Base-by-base conservation (phyloP, 2,888 invertebrate genomes). In the Julus scanicus region DNA sequence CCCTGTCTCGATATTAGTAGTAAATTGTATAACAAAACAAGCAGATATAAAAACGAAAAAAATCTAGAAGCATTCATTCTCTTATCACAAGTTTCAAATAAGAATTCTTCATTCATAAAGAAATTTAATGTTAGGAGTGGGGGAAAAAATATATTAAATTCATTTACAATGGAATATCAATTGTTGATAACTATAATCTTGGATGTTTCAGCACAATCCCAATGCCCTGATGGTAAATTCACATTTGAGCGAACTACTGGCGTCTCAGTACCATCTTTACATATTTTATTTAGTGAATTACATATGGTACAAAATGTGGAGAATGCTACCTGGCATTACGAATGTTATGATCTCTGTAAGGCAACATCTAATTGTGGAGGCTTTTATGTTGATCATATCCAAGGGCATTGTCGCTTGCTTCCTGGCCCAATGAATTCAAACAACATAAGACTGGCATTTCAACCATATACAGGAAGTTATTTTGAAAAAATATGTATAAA, bases 401-500 rank as follows among this genome's bases (percentile, higher is more conserved):
- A 80, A 40, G 17, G 39, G 20, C 86, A 57, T 13, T 88, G 88
- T 71, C 53, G 86, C 17, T 57, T 88, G 40, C 63, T 88, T 37
- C 37, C 88, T 39, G 29, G 85, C 37, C 13, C 86, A 8, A 20
- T 63, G 13, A 44, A 44, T 17, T 44, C 86, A 86, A 11, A n/a
- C 9, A 13, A 9, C 53, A 40, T 48, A 20, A 85, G 29, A 85
- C 20, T 20, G 15, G 40, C 88, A 48, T 88, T 86, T 39, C 63
- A 71, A 53, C 53, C 40, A 9, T 39, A 88, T 63, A 40, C n/a
- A 39, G 88, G 88, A 63, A 90, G 90, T 86, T 92, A 92, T 90
- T 92, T 92, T 89, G 92, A 92, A 90, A 92, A 92, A 90, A 91
- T 92, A 44, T 92, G 92, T 87, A 89, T 92, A 88, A 92, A 92